phyloP scores from a whole-genome alignment of 2,888 invertebrate genomes.

The Baccha elongata region DNA sequence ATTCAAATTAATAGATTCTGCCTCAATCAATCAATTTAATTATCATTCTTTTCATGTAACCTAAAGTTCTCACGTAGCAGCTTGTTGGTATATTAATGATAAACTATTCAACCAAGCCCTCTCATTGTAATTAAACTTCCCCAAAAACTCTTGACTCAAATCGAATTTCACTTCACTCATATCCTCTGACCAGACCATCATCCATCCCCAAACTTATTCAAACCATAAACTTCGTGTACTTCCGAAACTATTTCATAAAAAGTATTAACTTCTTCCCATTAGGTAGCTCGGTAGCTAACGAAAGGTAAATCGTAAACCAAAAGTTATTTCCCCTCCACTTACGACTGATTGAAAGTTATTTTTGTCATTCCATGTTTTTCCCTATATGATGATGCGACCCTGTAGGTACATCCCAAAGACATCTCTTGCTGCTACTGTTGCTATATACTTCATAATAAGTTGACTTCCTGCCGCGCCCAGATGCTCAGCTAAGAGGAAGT shows the following conservation, averaged over 20 bases:
- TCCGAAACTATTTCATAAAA: constrained; percentile 46
- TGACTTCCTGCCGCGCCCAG: constrained; percentile 63
- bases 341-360: constrained; percentile 58
- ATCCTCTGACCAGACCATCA: constrained; percentile 32
- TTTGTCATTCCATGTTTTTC: constrained; percentile 8
- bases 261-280: constrained; percentile 1
- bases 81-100: constrained; percentile 26
- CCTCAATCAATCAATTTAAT: constrained; percentile 14
- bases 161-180: constrained; percentile 41
- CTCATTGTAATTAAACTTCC: constrained; percentile 55
- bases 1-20: too few species aligned
- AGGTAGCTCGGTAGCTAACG: neutral
- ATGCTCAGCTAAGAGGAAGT: constrained; percentile 64
- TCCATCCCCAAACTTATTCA: constrained; percentile 46
- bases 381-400: constrained; percentile 8
- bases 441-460: constrained; percentile 58
- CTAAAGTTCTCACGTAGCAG: neutral
- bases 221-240: constrained; percentile 42
- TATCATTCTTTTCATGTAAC: neutral
- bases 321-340: constrained; percentile 13
- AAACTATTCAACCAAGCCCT: constrained; percentile 32
- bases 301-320: constrained; percentile 48
- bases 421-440: constrained; percentile 3
- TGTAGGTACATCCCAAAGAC: neutral
- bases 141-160: constrained; percentile 42